Evolutionary conservation across 2,113 vertebrate species (phyloP).

Genomic region (Nanger granti): DNA sequence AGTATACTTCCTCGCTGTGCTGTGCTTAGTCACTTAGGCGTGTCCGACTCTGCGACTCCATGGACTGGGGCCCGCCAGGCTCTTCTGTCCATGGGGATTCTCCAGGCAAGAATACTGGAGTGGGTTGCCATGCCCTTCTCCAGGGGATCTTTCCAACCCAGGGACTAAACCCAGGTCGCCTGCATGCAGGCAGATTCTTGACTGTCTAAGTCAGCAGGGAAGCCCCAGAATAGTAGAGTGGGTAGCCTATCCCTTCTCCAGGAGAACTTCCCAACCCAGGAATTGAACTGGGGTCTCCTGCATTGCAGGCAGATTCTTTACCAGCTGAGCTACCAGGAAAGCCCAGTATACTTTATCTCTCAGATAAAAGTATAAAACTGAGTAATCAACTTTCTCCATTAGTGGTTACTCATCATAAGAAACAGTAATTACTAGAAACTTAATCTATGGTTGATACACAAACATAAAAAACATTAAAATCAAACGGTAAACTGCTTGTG

Average conservation of each 20-base stretch:
- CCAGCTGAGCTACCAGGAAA: neutral
- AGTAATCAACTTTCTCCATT: neutral
- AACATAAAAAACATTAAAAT: neutral
- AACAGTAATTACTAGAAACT: neutral
- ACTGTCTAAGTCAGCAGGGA: neutral
- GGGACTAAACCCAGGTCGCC: neutral
- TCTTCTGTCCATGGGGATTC: neutral
- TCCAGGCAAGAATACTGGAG: neutral
- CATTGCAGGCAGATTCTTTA: neutral
- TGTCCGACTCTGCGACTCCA: neutral
- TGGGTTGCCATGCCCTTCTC: neutral
- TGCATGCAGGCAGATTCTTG: rapidly evolving
- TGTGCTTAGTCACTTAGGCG: rapidly evolving
- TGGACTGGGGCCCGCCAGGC: neutral
- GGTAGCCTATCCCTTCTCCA: neutral
- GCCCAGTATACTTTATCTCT: neutral
- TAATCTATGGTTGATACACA: neutral
- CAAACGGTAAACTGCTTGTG: too few species aligned
- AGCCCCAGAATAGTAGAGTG: neutral
- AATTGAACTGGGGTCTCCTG: neutral
- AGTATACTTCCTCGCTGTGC: neutral
- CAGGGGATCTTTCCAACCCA: neutral
- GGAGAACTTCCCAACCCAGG: rapidly evolving
- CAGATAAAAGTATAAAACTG: neutral
- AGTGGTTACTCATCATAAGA: neutral